Conservation (phyloP, 1,140 invertebrate genomes). For the Brachionus asplanchnoidis region DNA sequence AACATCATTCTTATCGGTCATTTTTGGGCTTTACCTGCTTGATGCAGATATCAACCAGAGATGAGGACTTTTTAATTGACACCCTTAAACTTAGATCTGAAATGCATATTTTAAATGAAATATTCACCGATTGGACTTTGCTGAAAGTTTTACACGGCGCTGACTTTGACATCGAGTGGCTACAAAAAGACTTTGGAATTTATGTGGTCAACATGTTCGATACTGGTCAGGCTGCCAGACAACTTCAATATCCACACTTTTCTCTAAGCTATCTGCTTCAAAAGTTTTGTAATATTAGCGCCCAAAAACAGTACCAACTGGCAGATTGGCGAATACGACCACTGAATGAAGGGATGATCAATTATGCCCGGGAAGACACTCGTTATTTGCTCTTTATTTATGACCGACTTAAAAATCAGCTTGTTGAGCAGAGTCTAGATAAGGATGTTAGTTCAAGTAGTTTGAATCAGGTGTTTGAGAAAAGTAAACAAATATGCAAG, state of each 20-base stretch:
- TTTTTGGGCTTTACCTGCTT: constrained; percentile 81
- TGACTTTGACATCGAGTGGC: constrained; percentile 80
- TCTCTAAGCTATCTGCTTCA: constrained; percentile 75
- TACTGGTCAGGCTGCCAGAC: constrained; percentile 77
- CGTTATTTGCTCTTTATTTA: constrained; percentile 92
- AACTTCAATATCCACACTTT: constrained; percentile 65
- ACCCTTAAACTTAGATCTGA: constrained; percentile 74
- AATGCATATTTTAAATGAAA: constrained; percentile 76
- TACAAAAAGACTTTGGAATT: constrained; percentile 87
- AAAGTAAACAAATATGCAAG: constrained; percentile 68
- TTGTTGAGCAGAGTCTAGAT: constrained; percentile 65
- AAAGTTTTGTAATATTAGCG: constrained; percentile 70
- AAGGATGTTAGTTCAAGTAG: constrained; percentile 63
- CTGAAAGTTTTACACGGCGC: constrained; percentile 92
- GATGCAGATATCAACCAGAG: constrained; percentile 83
- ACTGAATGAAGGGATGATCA: constrained; percentile 71
- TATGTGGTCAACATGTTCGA: constrained; percentile 98
- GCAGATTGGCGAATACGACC: constrained; percentile 90
- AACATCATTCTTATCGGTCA: constrained; percentile 75
- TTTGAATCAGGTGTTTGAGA: constrained; percentile 67
- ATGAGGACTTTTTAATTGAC: constrained; percentile 85
- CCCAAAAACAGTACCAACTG: constrained; percentile 83
- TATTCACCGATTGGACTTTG: constrained; percentile 83
- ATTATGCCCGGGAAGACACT: constrained; percentile 88
- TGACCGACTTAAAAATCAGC: constrained; percentile 71